Base-by-base conservation (phyloP, 2,888 invertebrate species). In the Drosophila algonquin region DNA sequence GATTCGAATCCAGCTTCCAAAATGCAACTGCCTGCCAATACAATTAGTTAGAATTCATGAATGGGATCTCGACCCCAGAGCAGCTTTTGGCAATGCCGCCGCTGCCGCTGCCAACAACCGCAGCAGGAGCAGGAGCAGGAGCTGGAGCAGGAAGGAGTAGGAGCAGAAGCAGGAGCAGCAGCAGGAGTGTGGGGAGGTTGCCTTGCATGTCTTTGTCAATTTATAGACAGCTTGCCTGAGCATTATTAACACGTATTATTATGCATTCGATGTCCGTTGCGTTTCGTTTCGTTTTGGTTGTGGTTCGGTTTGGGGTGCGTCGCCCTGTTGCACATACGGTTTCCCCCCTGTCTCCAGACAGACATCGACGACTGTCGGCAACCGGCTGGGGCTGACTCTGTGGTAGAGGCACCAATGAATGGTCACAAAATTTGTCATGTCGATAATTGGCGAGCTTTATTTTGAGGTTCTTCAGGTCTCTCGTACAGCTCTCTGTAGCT, bases 31-130 rank as follows among this genome's bases (percentile, higher is more conserved):
- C 81, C 80, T 63, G 81, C 77, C 88, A 81, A 86, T 88, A 89
- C 90, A 89, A 90, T 90, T 90, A 90, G 90, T 90, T 90, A 89
- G 90, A 90, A 90, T 89, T 86, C 89, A 90, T 89, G 89, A 90
- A 87, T 87, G 89, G 75, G 58, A 80, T 56, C 55, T 54, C 45
- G 76, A 78, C 85, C 87, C 87, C 74, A 69, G 76, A 18, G 67
- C 65, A 71, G 72, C 82, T 87, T 84, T 84, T 82, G 73, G 88
- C 79, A 71, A 71, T 70, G 79, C 79, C 79, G 81, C 67, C 76
- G 70, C 50, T 52, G 79, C 77, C 79, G 81, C 67, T 72, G 63
- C 53, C 58, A 52, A 18, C 44, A 57, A 52, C 40, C 52, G 56
- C 51, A 47, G 45, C 53, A 52, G 61, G 21, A 52, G 69, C 57